Percentiles rank a stretch among this genome's conserved stretches.
Evolutionary conservation across 2,113 vertebrate species (phyloP).

Genomic region (Trematomus loennbergii): DNA sequence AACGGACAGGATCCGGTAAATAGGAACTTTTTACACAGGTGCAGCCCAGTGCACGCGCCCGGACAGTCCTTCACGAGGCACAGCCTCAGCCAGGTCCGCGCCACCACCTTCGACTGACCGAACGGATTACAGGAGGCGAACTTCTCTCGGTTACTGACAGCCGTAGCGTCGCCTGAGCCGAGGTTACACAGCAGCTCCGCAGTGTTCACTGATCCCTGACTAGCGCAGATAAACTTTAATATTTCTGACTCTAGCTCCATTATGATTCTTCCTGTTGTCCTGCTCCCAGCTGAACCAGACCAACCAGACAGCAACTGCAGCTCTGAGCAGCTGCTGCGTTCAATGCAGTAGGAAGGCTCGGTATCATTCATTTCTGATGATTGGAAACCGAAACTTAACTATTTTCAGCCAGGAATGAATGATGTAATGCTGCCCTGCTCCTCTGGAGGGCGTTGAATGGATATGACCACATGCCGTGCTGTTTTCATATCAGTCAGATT

Average conservation of each 20-base stretch:
- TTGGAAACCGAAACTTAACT: slow-evolving; percentile 81
- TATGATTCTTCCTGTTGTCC: too few relatives aligned
- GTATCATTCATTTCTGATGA: slow-evolving; percentile 23
- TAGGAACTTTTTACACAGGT: slow-evolving; percentile 78
- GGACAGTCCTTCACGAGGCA: slow-evolving; percentile 65
- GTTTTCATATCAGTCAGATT: not conserved
- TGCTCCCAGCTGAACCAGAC: not conserved
- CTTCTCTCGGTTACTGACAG: not conserved
- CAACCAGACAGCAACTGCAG: too few relatives aligned
- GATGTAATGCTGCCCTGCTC: not conserved
- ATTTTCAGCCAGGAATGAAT: rapidly evolving
- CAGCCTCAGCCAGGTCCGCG: slow-evolving; percentile 57
- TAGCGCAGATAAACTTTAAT: slow-evolving; percentile 60
- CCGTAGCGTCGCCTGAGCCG: rapidly evolving
- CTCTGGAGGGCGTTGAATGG: slow-evolving; percentile 12
- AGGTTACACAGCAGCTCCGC: slow-evolving; percentile 43
- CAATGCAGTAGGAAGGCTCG: rapidly evolving
- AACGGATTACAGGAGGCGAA: not conserved
- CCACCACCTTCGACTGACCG: slow-evolving; percentile 68
- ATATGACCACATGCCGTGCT: not conserved
- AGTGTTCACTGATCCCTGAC: slow-evolving; percentile 32
- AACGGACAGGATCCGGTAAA: slow-evolving; percentile 50
- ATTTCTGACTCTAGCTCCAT: slow-evolving; percentile 21
- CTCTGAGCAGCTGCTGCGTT: rapidly evolving
- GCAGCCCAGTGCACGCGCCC: slow-evolving; percentile 61